Base-by-base conservation (phyloP, 2,888 invertebrate genomes). In the Romanomermis culicivorax region DNA sequence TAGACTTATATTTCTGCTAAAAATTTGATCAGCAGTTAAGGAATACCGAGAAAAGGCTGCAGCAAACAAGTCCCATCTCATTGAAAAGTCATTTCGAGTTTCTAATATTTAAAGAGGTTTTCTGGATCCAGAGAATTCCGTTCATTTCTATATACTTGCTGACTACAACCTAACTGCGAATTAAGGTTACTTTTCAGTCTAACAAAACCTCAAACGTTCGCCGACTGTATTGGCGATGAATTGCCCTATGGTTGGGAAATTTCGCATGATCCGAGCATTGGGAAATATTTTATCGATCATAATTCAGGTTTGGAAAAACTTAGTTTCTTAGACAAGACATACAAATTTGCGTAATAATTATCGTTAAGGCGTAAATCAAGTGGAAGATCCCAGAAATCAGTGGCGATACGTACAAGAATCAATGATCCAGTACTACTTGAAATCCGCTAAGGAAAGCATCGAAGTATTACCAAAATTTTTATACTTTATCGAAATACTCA, bases 241-340 rank as follows among this genome's bases (percentile, higher is more conserved):
- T 74, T 93, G 70, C 91, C 91, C 51, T 78, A 88, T 67, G 93
- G 93, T 61, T 93, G 93, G 93, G 91, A 93, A 74, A 86, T 89
- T 76, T 82, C 84, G 51, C 86, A 82, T 73, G 88, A 93, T 74
- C 82, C 82, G 62, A 83, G 85, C 72, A 83, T 91, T 70, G 91
- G 93, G 62, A 80, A 84, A 61, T 93, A 91, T 76, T 93, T 85
- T 75, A 88, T 89, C 74, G 86, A 93, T 76, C 93, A 93, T 76
- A 81, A 85, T 73, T 85, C 82, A 73, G 87, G 87, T 36, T n/a
- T n/a, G n/a, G n/a, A n/a, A n/a, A n/a, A n/a, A n/a, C n/a, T n/a
- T n/a, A n/a, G n/a, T n/a, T n/a, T n/a, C n/a, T n/a, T n/a, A n/a
- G n/a, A n/a, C n/a, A n/a, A 36, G 86, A 76, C 83, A 85, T 82